Conservation (phyloP, 2,888 invertebrate genomes). For the Ypsolopha scabrella region DNA sequence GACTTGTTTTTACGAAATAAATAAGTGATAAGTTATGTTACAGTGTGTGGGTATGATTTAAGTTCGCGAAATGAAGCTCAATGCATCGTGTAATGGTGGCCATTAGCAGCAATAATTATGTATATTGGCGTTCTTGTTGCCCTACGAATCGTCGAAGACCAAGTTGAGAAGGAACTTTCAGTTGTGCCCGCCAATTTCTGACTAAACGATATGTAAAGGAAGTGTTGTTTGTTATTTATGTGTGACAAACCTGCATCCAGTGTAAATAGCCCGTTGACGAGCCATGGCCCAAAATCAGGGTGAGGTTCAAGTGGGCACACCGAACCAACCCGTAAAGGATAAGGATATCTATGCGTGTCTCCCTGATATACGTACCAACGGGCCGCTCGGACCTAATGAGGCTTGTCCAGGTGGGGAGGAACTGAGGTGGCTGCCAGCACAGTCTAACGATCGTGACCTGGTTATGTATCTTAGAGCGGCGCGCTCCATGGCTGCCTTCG, state of each 20-base stretch:
- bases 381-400: constrained; percentile 59
- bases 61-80: constrained; percentile 51
- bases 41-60: constrained; percentile 27
- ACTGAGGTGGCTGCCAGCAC: constrained; percentile 93
- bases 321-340: constrained; percentile 63
- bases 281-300: constrained; percentile 68
- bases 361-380: constrained; percentile 68
- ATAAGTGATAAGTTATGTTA: constrained; percentile 30
- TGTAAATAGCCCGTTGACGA: constrained; percentile 48
- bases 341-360: constrained; percentile 66
- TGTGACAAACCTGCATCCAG: constrained; percentile 37
- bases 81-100: constrained; percentile 70
- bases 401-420: constrained; percentile 80
- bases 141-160: constrained; percentile 48
- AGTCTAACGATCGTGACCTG: constrained; percentile 93
- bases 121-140: constrained; percentile 66
- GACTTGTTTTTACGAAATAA: constrained; percentile 26
- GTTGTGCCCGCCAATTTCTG: constrained; percentile 23
- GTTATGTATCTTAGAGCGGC: constrained; percentile 98
- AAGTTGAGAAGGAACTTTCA: constrained; percentile 27
- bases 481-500: constrained; percentile 98
- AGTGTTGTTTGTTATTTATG: constrained; percentile 39
- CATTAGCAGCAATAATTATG: constrained; percentile 69
- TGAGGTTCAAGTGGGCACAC: constrained; percentile 65
- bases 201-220: constrained; percentile 45